These are phyloP conservation scores for Protula sp. DNA, from an alignment of 2,888 invertebrate species.

Conservation along the genomic window DNA sequence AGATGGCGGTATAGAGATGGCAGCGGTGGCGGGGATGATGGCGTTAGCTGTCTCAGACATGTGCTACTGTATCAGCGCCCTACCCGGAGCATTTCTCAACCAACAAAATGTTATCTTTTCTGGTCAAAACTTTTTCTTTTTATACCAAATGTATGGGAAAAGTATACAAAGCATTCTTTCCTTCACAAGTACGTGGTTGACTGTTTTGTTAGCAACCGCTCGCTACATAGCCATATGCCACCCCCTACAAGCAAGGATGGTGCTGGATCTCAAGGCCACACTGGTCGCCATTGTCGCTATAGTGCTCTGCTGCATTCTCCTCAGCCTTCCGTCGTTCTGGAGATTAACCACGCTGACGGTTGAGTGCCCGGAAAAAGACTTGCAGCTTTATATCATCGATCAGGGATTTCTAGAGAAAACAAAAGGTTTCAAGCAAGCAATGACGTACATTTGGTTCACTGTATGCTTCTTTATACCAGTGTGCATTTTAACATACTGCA, in stretches of 20 bases:
- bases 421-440: constrained; percentile 3
- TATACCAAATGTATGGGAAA: constrained; percentile 21
- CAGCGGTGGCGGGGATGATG: constrained; percentile 47
- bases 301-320: constrained; percentile 4
- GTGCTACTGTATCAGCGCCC: constrained; percentile 43
- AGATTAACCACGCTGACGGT: not conserved
- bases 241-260: constrained; percentile 41
- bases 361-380: no score
- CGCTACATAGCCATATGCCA: constrained; percentile 49
- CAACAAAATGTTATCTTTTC: constrained; percentile 19
- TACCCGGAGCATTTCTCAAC: constrained; percentile 37
- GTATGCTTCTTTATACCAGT: constrained; percentile 41
- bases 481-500: constrained; percentile 36
- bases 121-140: constrained; percentile 19
- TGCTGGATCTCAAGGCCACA: constrained; percentile 39
- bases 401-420: constrained; percentile 11
- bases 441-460: constrained; percentile 30
- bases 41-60: constrained; percentile 48
- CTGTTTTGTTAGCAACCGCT: constrained; percentile 46
- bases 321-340: constrained; percentile 4
- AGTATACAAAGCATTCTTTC: constrained; percentile 44
- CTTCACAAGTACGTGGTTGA: constrained; percentile 44
- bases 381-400: constrained; percentile 11
- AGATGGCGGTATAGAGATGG: constrained; percentile 46
- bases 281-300: constrained; percentile 29